Base-by-base conservation (phyloP, 2,113 vertebrate genomes). In the Phyllostomus discolor region DNA sequence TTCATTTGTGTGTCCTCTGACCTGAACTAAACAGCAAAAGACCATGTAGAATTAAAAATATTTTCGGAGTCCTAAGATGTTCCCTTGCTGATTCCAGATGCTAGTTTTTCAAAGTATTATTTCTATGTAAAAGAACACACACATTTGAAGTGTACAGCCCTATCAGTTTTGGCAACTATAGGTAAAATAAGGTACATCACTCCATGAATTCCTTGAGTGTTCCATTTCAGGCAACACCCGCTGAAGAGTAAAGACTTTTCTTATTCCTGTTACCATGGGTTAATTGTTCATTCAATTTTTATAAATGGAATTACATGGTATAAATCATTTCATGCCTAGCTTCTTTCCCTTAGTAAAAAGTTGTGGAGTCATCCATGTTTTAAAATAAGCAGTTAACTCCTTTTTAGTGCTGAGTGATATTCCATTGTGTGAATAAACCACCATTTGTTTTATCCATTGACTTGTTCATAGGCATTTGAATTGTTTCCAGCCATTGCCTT, bases 31-130 rank as follows among this genome's bases (percentile, higher is more conserved):
- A 54, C 24, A 10, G 64, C 17, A 31, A 88, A 76, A 85, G 43
- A 52, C 8, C 48, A 72, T 10, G 84, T 35, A 66, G 7, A 38
- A 10, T 64, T 66, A 57, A 57, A 91, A 76, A 35, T 19, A 43
- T 7, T 9, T 48, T 31, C 1, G 6, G 24, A 26, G 4, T 43
- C 6, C 11, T 64, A 43, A 41, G 66, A 48, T 52, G 14, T 10
- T 52, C 28, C 80, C n/a, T 96, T 48, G 26, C 14, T 92, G 70
- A 69, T 46, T 73, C 73, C 24, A 96, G 79, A 84, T 80, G 81
- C 76, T 57, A 97, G 90, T 95, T 97, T 97, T 95, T n/a, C n/a
- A 66, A 66, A 11, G 5, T 48, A 48, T 43, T 59, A 16, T 67
- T 84, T 88, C 17, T 7, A 50, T 50, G 4, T 33, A 31, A 26